phyloP scores from a whole-genome alignment of 2,113 vertebrate species.

The Chloropsis hardwickii region DNA sequence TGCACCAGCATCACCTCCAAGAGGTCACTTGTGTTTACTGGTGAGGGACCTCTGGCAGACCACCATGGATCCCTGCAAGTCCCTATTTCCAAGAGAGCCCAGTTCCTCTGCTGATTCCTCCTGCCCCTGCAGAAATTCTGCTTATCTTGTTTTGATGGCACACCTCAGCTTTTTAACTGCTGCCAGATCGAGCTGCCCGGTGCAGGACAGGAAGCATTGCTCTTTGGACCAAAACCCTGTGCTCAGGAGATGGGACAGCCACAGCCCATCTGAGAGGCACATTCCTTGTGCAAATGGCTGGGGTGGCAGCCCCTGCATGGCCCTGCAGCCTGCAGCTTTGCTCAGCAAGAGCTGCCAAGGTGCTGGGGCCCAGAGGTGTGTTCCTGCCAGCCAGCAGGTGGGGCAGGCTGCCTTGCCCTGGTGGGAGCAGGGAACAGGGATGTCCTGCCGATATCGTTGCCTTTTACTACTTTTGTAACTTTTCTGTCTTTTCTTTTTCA shows the following conservation, averaged over 20 bases:
- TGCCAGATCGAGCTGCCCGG: not conserved
- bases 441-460: not conserved
- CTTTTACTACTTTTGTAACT: conserved; percentile 67
- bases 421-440: not conserved
- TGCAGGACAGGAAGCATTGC: not conserved
- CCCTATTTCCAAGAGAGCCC: not conserved
- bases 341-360: not conserved
- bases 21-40: not conserved
- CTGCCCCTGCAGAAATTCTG: not conserved
- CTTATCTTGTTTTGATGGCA: not conserved
- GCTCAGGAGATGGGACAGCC: not conserved
- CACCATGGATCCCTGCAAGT: not conserved
- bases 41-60: not conserved
- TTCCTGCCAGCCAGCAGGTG: not conserved
- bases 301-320: not conserved
- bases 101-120: not conserved
- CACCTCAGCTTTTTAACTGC: conserved; percentile 9
- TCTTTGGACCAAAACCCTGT: not conserved
- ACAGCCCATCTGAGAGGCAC: not conserved
- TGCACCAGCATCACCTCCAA: not conserved
- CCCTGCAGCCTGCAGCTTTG: not conserved
- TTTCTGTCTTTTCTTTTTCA: conserved; percentile 40
- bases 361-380: not conserved
- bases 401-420: not conserved
- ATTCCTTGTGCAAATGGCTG: not conserved